Conservation (phyloP, 2,113 vertebrate species). For the Sylvia atricapilla region DNA sequence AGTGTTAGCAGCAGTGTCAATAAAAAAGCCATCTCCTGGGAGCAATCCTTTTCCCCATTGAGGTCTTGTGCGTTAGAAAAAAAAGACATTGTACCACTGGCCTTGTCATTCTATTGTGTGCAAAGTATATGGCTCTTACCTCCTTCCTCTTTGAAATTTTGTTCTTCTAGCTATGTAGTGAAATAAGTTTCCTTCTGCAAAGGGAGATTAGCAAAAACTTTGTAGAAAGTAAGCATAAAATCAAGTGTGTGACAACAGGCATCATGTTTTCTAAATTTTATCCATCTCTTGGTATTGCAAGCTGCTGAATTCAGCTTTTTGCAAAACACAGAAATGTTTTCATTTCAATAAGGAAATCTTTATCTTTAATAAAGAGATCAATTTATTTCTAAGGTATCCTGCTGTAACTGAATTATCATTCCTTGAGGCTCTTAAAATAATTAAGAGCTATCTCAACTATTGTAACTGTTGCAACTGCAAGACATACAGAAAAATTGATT, state of each 20-base stretch:
- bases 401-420: background rate
- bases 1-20: background rate
- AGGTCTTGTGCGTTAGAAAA: background rate
- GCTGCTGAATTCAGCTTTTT: background rate
- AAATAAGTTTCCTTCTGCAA: background rate
- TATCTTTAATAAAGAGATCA: background rate
- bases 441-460: background rate
- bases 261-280: background rate
- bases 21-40: background rate
- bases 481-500: background rate
- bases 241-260: background rate
- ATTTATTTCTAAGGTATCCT: background rate
- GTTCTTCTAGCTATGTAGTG: background rate
- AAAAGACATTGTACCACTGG: background rate
- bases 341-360: too few relatives aligned
- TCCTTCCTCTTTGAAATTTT: background rate
- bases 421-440: background rate
- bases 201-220: background rate
- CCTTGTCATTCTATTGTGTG: background rate
- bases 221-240: background rate
- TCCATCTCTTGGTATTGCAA: background rate
- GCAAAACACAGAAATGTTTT: background rate
- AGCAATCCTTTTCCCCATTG: background rate
- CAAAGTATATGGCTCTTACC: background rate
- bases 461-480: background rate